Evolutionary conservation across 2,113 vertebrate genomes (phyloP), one percentile per base, ranked within the genome.

Genomic region (Herpetotheres cachinnans): DNA sequence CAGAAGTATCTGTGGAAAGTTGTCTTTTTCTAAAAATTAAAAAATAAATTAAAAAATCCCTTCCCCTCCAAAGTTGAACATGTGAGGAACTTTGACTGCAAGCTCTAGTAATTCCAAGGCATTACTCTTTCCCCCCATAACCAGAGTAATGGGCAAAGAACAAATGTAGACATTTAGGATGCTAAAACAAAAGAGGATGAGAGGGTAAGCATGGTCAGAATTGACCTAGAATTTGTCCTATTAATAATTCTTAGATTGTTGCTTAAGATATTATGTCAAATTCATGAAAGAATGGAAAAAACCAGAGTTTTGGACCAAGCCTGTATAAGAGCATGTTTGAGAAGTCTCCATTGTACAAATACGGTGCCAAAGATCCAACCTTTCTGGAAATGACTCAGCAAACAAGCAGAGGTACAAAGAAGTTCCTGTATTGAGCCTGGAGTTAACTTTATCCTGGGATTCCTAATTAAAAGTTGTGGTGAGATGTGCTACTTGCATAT

Each of bases 321-420:
- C 13, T 84, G 29, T 92, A 0, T 69, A 84, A 59, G 6, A 86
- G 21, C 16, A 27, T 38, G 14, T 67, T 90, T 86, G 76, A 62
- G 86, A 89, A 81, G 18, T 58, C 59, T 88, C 34, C 4, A 0
- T 71, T 85, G 17, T 1, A 85, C 71, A 73, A 34, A 77, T 83
- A 55, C 29, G 58, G 59, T 84, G 79, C 52, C 38, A 79, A 42
- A 89, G 76, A 92, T 59, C 44, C 82, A 90, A 10, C 47, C 40
- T 93, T 90, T 86, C 73, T 95, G 86, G 59, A 90, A 95, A 72
- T 74, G 38, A 66, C 72, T 97, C 2, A 1, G 52, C 61, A 84
- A 92, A 67, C 65, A 82, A 89, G 72, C 69, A 78, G 44, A 73
- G 61, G 42, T 89, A 92, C 72, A 93, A 95, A 95, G 91, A 86